Evolutionary conservation across 2,113 vertebrate species (phyloP), one percentile per base, ranked within the genome.

Genomic region (Antechinus stuartii): DNA sequence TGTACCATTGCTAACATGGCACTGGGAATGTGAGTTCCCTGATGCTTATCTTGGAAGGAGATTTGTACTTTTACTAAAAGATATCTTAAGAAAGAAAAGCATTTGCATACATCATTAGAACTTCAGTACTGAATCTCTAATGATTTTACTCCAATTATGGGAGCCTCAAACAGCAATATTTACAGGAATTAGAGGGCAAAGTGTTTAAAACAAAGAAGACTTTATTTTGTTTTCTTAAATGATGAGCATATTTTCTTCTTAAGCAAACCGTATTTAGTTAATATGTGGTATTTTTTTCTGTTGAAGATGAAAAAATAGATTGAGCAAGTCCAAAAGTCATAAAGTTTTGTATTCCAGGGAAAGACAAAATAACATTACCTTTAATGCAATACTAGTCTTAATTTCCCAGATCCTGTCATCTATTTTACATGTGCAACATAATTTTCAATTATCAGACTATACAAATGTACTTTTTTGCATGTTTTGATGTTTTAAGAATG

Each of bases 151-250:
- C 54, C 56, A 50, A 93, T 26, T 94, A 95, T 89, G 90, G 95
- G 95, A 92, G 46, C 3, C 57, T 90, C 25, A 90, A 53, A 42
- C 46, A 91, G 8, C 84, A 89, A 4, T 19, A 24, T 27, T 47
- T 55, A 53, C 0, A 91, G 95, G 54, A 89, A 94, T 90, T 89
- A 96, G 95, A 96, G 53, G 23, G 27, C 93, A 95, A 50, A 90
- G 42, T 49, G 27, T 56, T 89, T 30, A 76, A 92, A 93, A 2
- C 8, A 91, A 96, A 94, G 94, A 24, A 49, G 0, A 52, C 23
- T 27, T 55, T 84, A 26, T 90, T 22, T 90, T 24, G 56, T 61
- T 84, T 93, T 90, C 90, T 25, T 42, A 30, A 61, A 55, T 42
- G 54, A 90, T n/a, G 11, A 89, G 84, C 35, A 90, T 93, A 47